Evolutionary conservation across 23 tunicate species (phyloP).

Genomic region (Halocynthia roretzi): DNA sequence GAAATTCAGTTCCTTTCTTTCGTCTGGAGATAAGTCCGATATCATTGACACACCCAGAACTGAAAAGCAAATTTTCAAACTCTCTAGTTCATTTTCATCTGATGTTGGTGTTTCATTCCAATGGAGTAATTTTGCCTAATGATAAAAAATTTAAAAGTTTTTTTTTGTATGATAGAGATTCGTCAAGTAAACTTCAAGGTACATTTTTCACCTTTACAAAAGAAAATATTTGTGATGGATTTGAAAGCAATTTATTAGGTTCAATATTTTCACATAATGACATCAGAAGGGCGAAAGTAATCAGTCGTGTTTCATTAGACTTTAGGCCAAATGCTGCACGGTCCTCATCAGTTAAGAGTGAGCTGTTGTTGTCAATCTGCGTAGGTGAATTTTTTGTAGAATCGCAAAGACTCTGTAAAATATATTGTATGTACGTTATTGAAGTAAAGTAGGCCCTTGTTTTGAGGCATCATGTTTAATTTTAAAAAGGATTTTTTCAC

Average conservation of each 20-base stretch:
- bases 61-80: slow-evolving; percentile 29
- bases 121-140: not conserved
- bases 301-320: slow-evolving; percentile 28
- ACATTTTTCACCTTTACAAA: slow-evolving; percentile 16
- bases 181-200: not conserved
- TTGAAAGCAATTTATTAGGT: slow-evolving; percentile 24
- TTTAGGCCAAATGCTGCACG: slow-evolving; percentile 26
- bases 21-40: not conserved
- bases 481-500: no score
- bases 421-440: no score
- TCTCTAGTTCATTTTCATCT: slow-evolving; percentile 13
- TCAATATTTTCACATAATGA: slow-evolving; percentile 38
- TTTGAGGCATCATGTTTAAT: no score
- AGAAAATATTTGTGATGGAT: slow-evolving; percentile 17
- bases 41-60: slow-evolving; percentile 49
- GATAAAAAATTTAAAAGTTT: not conserved
- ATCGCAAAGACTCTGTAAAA: slow-evolving; percentile 5
- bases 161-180: not conserved
- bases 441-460: no score
- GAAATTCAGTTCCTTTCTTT: not conserved
- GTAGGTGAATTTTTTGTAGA: slow-evolving; percentile 8
- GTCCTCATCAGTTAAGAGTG: slow-evolving; percentile 28
- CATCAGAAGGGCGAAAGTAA: slow-evolving; percentile 39
- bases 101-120: not conserved
- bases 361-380: not conserved